Percentiles rank a stretch among this genome's conserved stretches.
These are phyloP conservation scores for Monodelphis domestica DNA, from an alignment of 2,797 vertebrate genomes.

Conservation along the genomic window DNA sequence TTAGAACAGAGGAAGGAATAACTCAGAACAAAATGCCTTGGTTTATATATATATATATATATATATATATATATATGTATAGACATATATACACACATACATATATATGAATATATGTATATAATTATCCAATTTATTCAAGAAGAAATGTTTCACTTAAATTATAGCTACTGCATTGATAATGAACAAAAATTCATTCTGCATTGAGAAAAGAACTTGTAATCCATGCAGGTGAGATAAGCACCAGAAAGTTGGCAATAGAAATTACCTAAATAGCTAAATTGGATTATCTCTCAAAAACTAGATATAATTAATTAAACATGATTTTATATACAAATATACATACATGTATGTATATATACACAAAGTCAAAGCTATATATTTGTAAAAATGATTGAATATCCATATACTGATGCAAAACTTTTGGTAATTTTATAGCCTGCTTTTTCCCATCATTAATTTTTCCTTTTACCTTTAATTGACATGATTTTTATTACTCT, in stretches of 20 bases:
- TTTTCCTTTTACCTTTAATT: background rate
- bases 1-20: background rate
- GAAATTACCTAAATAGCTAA: background rate
- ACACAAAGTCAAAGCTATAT: too few species aligned
- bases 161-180: background rate
- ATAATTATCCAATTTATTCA: constrained; percentile 32
- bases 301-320: background rate
- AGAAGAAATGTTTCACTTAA: background rate
- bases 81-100: fast-evolving
- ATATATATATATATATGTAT: background rate
- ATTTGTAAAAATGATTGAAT: background rate
- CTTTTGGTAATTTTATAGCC: too few species aligned
- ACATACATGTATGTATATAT: too few species aligned
- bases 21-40: background rate
- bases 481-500: background rate
- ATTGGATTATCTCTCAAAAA: background rate
- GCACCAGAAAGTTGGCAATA: background rate
- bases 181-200: background rate
- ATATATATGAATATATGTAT: too few species aligned
- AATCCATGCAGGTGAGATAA: background rate
- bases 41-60: too few species aligned
- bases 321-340: background rate
- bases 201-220: background rate
- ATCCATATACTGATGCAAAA: too few species aligned
- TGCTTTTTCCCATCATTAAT: background rate